phyloP scores from a whole-genome alignment of 2,797 vertebrate genomes.

The Enteromius viviparus region DNA sequence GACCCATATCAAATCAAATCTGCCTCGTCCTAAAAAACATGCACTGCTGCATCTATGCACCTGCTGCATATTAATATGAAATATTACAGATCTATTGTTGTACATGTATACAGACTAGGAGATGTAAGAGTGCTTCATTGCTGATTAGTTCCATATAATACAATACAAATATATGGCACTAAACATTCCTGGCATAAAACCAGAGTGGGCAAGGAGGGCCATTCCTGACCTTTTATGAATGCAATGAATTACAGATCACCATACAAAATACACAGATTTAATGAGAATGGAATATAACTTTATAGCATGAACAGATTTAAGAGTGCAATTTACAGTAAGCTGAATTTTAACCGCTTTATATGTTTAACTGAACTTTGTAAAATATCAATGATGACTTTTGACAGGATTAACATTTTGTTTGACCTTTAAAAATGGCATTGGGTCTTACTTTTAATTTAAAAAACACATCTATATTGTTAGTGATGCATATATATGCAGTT shows the following conservation, averaged over 20 bases:
- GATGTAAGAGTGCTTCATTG: constrained; percentile 15
- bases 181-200: constrained; percentile 42
- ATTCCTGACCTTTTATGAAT: constrained; percentile 32
- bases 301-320: neutral
- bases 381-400: neutral
- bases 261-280: constrained; percentile 3
- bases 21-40: neutral
- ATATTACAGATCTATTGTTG: constrained; percentile 13
- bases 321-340: neutral
- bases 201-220: neutral
- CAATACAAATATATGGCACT: constrained; percentile 52
- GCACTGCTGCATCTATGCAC: constrained; percentile 43
- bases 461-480: neutral
- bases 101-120: constrained; percentile 7
- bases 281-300: neutral
- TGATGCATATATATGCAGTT: neutral
- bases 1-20: constrained; percentile 40
- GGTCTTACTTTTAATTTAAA: neutral
- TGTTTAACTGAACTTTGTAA: neutral
- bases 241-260: neutral
- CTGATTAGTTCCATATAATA: constrained; percentile 50
- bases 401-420: neutral
- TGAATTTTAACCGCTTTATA: neutral
- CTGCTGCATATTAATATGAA: constrained; percentile 46
- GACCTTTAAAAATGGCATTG: neutral